Conservation (phyloP, 2,113 vertebrate genomes). For the Opisthocomus hoazin region DNA sequence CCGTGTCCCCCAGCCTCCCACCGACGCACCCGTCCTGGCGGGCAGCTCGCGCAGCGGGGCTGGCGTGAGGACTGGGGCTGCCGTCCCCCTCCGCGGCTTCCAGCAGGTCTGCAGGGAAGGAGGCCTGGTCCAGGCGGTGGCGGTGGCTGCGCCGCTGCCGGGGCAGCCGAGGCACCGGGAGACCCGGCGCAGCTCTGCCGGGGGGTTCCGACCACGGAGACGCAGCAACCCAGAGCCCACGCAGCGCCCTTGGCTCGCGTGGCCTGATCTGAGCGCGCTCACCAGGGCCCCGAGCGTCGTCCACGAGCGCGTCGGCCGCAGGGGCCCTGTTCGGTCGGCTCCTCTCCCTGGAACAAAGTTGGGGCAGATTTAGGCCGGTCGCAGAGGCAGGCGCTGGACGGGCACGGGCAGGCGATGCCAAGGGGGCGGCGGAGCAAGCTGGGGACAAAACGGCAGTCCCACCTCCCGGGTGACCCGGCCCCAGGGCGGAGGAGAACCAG, state of each 20-base stretch:
- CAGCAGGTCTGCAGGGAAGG: constrained; percentile 31
- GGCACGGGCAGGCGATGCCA: not conserved
- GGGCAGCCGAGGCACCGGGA: not conserved
- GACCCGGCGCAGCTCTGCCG: rapidly evolving
- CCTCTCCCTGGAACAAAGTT: not conserved
- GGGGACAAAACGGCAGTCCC: not conserved
- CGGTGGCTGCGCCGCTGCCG: rapidly evolving
- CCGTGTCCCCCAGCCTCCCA: not conserved
- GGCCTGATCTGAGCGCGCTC: not conserved
- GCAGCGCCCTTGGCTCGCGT: not conserved
- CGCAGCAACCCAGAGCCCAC: not conserved
- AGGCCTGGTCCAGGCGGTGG: not conserved
- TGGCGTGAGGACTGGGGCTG: not conserved
- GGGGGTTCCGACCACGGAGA: not conserved
- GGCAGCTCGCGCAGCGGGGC: not conserved
- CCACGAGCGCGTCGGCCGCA: rapidly evolving
- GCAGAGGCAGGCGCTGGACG: rapidly evolving
- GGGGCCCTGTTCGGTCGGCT: not conserved
- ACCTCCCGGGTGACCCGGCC: not conserved
- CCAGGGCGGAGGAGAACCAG: not conserved
- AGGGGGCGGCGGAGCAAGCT: not conserved
- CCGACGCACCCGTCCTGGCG: not conserved
- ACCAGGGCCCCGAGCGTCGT: not conserved
- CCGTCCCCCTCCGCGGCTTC: not conserved
- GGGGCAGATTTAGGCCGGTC: not conserved